phyloP scores from a whole-genome alignment of 2,888 invertebrate genomes.

The Tortricodes alternella region DNA sequence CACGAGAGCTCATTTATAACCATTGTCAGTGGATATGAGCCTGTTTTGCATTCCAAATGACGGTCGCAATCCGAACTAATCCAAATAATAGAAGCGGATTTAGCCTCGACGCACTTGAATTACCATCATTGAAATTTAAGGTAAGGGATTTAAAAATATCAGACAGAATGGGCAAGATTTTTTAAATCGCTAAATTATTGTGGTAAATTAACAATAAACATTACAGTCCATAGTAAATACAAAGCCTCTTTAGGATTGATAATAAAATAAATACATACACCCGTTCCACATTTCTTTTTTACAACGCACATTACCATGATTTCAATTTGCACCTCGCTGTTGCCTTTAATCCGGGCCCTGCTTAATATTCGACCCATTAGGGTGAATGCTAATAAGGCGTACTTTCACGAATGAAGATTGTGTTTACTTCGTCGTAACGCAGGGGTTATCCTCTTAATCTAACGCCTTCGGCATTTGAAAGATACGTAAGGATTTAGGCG shows the following conservation, averaged over 20 bases:
- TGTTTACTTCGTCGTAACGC: slow-evolving; percentile 55
- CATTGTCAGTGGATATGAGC: slow-evolving; percentile 29
- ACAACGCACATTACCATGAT: slow-evolving; percentile 32
- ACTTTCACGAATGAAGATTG: slow-evolving; percentile 55
- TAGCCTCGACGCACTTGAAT: slow-evolving; percentile 29
- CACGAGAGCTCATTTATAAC: slow-evolving; percentile 24
- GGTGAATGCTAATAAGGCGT: slow-evolving; percentile 58
- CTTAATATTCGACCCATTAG: slow-evolving; percentile 59
- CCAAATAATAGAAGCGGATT: slow-evolving; percentile 42
- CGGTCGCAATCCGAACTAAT: slow-evolving; percentile 38
- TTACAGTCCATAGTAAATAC: too few species aligned
- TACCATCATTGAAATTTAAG: neutral
- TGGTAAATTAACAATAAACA: too few species aligned
- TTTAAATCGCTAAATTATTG: too few species aligned
- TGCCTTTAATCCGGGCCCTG: slow-evolving; percentile 47
- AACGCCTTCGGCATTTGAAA: slow-evolving; percentile 41
- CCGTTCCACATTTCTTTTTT: slow-evolving; percentile 10
- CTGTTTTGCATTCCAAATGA: slow-evolving; percentile 46
- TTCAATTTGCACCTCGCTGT: slow-evolving; percentile 57
- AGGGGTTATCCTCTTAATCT: slow-evolving; percentile 59
- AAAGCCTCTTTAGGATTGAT: too few species aligned
- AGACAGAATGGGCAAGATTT: too few species aligned
- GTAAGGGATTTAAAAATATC: neutral
- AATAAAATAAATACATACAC: too few species aligned
- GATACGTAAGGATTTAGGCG: neutral